Conservation (phyloP, 2,888 invertebrate species). For the Drosophila setosimentum region DNA sequence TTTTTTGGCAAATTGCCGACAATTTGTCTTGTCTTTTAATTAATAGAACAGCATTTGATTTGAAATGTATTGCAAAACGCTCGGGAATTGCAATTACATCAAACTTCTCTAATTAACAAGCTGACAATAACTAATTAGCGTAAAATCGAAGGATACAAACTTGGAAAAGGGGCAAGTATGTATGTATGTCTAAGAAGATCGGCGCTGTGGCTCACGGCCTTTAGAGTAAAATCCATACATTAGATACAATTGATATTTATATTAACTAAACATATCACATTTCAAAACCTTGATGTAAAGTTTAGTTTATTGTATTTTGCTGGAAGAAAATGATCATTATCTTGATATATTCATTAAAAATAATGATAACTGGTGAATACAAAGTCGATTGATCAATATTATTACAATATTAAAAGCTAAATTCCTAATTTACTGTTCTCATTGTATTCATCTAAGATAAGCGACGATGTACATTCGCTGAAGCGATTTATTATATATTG, state of each 20-base stretch:
- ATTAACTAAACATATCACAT: background rate
- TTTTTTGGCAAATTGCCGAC: conserved; percentile 48
- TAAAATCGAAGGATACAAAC: background rate
- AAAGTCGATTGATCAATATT: background rate
- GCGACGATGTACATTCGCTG: background rate
- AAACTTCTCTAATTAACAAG: background rate
- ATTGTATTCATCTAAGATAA: background rate
- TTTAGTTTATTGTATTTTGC: background rate
- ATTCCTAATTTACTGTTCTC: background rate
- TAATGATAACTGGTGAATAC: background rate
- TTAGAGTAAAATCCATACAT: background rate
- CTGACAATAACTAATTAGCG: conserved; percentile 54
- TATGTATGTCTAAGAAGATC: background rate
- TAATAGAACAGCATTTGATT: conserved; percentile 62
- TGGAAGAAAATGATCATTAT: background rate
- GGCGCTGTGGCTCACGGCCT: background rate
- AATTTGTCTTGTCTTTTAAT: conserved; percentile 45
- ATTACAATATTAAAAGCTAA: background rate
- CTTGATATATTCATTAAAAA: background rate
- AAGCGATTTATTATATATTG: background rate
- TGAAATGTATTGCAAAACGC: conserved; percentile 48
- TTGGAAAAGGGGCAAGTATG: background rate
- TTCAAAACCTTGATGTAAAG: background rate
- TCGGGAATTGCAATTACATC: too few relatives aligned
- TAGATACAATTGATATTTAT: background rate